Base-by-base conservation (phyloP, 2,888 invertebrate genomes). In the Eupithecia exiguata region DNA sequence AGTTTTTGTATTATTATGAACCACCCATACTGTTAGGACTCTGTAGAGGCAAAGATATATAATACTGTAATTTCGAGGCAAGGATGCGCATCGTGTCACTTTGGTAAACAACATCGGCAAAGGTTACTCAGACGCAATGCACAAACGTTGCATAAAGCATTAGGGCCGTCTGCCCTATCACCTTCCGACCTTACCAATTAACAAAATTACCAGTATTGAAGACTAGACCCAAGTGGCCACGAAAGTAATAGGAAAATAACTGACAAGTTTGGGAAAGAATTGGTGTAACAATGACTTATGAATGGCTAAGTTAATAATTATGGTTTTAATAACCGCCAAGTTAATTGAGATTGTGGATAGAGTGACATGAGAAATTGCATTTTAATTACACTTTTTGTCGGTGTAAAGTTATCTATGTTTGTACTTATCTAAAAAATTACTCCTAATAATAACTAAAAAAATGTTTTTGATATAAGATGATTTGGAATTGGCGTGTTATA, bases 41-140 rank as follows among this genome's bases (percentile, higher is more conserved):
- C n/a, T n/a, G 18, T 62, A 62, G 1, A 30, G 30, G 30, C 30
- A 30, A 3, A 30, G 30, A 30, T 30, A 30, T 30, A 30, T 30
- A 30, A 30, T 30, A 30, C 30, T 30, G 2, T 30, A 30, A 30
- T 30, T 1, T 30, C 1, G 35, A 85, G 87, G 69, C 49, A 74
- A 81, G 76, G 83, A 88, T 86, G 75, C 71, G 69, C 74, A 49
- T 87, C 78, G 81, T 87, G 88, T 88, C 87, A 87, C 85, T 85
- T 84, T 85, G 86, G 88, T 87, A 89, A 88, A 88, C 86, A 87
- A 76, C 79, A 75, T 82, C 86, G 80, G 86, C 82, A 92, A 92
- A 93, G 92, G 92, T 92, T 92, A 89, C 84, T 87, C 87, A 89
- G 86, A 83, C 87, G 89, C 91, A 91, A 89, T 91, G 88, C 89